Evolutionary conservation across 2,797 vertebrate genomes (phyloP).

Genomic region (Acanthopagrus latus): DNA sequence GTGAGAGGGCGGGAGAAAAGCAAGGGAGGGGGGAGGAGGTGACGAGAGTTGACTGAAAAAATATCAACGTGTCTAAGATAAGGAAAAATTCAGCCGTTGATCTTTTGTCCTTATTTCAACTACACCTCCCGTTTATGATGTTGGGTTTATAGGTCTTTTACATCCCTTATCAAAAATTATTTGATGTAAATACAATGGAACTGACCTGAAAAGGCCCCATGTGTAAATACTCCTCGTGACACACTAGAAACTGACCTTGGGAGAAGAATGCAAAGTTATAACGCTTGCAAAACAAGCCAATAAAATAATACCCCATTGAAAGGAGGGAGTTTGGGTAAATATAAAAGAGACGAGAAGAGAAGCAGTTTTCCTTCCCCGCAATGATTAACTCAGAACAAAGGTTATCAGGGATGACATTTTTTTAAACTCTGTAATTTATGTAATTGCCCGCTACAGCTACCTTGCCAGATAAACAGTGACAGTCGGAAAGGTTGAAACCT

Average conservation of each 20-base stretch:
- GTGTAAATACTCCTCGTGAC: conserved; percentile 91
- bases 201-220: conserved; percentile 88
- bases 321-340: conserved; percentile 86
- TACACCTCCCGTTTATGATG: conserved; percentile 88
- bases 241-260: conserved; percentile 92
- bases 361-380: conserved; percentile 68
- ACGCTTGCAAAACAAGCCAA: conserved; percentile 88
- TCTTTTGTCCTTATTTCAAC: conserved; percentile 88
- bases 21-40: conserved; percentile 12
- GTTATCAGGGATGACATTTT: conserved; percentile 80
- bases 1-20: conserved; percentile 15
- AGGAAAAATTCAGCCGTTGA: conserved; percentile 81
- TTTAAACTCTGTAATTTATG: conserved; percentile 73
- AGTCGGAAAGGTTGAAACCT: conserved; percentile 50
- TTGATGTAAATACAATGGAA: conserved; percentile 95
- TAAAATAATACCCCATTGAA: conserved; percentile 86
- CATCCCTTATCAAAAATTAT: conserved; percentile 92
- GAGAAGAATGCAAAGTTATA: conserved; percentile 86
- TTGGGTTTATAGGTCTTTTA: conserved; percentile 88
- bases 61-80: conserved; percentile 80
- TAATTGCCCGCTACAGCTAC: conserved; percentile 69
- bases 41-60: conserved; percentile 77
- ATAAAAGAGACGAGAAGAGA: conserved; percentile 71
- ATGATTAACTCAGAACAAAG: conserved; percentile 85
- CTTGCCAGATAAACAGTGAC: conserved; percentile 62